phyloP scores from a whole-genome alignment of 1,140 invertebrate species.

The Magallana gigas region DNA sequence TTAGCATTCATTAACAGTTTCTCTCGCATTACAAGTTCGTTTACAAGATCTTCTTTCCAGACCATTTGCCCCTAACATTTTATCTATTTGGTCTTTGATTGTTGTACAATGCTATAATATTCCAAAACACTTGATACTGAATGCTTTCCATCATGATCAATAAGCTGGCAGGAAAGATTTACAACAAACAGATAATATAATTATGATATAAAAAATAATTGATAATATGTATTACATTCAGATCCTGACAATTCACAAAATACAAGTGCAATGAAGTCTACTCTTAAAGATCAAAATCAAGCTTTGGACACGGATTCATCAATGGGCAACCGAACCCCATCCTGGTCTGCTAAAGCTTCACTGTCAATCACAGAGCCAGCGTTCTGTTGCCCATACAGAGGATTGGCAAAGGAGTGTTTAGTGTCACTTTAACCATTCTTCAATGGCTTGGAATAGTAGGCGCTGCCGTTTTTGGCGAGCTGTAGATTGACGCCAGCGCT shows the following conservation, averaged over 20 bases:
- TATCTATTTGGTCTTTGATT: no score
- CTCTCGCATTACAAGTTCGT: no score
- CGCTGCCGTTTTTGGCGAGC: slow-evolving; percentile 56
- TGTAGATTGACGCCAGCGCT: slow-evolving; percentile 48
- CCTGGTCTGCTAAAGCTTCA: slow-evolving; percentile 52
- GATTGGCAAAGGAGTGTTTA: slow-evolving; percentile 56
- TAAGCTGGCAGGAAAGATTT: no score
- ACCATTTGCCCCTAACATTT: no score
- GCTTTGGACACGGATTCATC: slow-evolving; percentile 41
- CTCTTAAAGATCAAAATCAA: neutral
- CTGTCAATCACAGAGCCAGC: slow-evolving; percentile 38
- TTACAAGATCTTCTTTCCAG: no score
- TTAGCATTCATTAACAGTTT: no score
- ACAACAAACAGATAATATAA: no score
- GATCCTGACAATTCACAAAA: neutral
- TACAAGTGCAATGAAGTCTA: neutral
- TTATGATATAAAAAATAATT: no score
- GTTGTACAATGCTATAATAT: no score
- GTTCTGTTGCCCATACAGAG: slow-evolving; percentile 54
- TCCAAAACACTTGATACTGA: no score
- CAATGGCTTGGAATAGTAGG: slow-evolving; percentile 54
- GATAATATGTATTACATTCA: neutral
- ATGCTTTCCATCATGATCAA: no score
- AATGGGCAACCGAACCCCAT: slow-evolving; percentile 46
- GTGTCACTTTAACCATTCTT: slow-evolving; percentile 78